Conservation (phyloP, 2,888 invertebrate species). For the Pseudanteris insignis region DNA sequence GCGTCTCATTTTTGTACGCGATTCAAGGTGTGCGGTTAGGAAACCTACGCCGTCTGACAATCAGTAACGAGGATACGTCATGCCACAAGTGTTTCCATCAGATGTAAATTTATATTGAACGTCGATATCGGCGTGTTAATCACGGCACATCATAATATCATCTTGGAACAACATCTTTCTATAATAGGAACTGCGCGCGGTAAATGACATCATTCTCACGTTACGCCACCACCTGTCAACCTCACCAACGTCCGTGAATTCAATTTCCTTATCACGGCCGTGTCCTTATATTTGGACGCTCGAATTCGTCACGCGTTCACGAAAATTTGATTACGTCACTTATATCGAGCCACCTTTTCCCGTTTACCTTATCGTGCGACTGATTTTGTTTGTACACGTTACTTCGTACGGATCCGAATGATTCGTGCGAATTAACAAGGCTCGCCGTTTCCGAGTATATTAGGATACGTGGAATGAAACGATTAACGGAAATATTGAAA, state of each 20-base stretch:
- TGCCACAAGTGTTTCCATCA: background rate
- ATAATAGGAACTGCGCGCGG: constrained; percentile 57
- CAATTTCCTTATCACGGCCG: constrained; percentile 25
- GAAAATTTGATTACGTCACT: constrained; percentile 10
- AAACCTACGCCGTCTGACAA: too few relatives aligned
- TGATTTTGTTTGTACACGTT: too few relatives aligned
- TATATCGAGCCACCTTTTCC: background rate
- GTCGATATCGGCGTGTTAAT: constrained; percentile 20
- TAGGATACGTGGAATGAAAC: too few relatives aligned
- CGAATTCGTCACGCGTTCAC: background rate
- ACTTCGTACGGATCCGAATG: too few relatives aligned
- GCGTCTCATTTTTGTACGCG: too few relatives aligned
- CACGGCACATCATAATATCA: constrained; percentile 20
- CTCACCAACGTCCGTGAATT: constrained; percentile 22
- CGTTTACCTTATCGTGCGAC: background rate
- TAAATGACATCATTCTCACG: constrained; percentile 58
- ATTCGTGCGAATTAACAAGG: too few relatives aligned
- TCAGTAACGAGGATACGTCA: too few relatives aligned
- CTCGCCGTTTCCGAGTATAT: too few relatives aligned
- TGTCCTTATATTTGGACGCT: constrained; percentile 19
- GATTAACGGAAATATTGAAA: too few relatives aligned
- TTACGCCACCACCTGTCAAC: constrained; percentile 55
- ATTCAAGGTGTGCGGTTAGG: too few relatives aligned
- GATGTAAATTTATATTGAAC: constrained; percentile 1
- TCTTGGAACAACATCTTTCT: constrained; percentile 48